A percentile compares a stretch with the other conserved stretches of the same genome.
phyloP scores from a whole-genome alignment of 2,888 invertebrate species.

The Yponomeuta cagnagella region DNA sequence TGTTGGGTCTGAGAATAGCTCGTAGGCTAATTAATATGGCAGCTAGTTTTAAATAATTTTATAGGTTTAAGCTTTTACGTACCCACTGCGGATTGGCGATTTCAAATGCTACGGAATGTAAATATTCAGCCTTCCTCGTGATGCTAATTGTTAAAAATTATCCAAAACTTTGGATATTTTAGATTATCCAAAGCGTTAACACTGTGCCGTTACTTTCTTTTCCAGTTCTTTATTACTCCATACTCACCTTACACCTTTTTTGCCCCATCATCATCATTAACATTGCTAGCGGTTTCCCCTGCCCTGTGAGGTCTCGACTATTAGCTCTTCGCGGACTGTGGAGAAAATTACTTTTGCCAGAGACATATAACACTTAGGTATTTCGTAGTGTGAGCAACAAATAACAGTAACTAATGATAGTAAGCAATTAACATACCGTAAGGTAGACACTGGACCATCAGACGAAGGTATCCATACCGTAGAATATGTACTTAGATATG shows the following conservation, averaged over 20 bases:
- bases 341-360: not conserved
- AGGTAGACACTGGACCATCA: not conserved
- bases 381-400: not conserved
- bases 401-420: not conserved
- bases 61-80: no score
- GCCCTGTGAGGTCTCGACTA: not conserved
- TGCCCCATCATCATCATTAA: not conserved
- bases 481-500: not conserved
- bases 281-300: not conserved
- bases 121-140: no score
- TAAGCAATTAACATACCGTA: not conserved
- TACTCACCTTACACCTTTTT: not conserved
- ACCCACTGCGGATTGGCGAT: no score
- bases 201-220: not conserved
- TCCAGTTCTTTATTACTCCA: not conserved
- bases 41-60: no score
- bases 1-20: no score
- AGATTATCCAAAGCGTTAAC: no score
- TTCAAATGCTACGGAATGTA: no score
- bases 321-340: not conserved
- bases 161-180: no score
- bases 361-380: not conserved
- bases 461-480: not conserved
- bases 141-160: not conserved
- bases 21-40: no score